These are phyloP conservation scores for Epinotia bilunana DNA, from an alignment of 2,888 invertebrate genomes.

Conservation along the genomic window DNA sequence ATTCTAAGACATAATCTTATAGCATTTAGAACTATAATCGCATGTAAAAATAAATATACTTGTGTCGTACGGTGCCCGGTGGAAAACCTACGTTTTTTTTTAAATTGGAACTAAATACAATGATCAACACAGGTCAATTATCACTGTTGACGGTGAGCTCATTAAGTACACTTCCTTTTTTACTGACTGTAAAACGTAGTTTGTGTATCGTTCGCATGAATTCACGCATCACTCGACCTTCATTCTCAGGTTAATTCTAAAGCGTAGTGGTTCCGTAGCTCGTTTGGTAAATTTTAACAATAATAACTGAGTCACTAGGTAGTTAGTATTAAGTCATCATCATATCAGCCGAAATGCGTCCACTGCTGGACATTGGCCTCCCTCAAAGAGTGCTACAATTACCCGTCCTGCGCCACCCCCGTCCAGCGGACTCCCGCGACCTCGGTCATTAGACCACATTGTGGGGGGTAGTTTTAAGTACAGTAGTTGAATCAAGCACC, in stretches of 20 bases:
- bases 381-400: too few species aligned
- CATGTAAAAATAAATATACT: neutral
- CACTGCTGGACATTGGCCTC: too few species aligned
- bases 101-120: conserved; percentile 21
- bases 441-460: too few species aligned
- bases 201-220: conserved; percentile 8
- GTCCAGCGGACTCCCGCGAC: too few species aligned
- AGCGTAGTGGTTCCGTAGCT: conserved; percentile 13
- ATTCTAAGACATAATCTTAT: neutral
- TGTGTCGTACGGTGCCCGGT: neutral
- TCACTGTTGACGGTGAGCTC: conserved; percentile 6
- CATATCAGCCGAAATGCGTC: too few species aligned
- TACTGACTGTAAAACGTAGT: neutral
- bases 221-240: conserved; percentile 24
- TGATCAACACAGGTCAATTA: conserved; percentile 18
- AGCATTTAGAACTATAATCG: neutral
- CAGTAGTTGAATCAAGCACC: too few species aligned
- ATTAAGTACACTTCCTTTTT: conserved; percentile 17
- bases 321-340: too few species aligned
- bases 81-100: neutral
- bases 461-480: too few species aligned
- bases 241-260: conserved; percentile 17
- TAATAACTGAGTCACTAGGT: too few species aligned
- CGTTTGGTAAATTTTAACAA: neutral
- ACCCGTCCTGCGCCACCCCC: too few species aligned